These are phyloP conservation scores for Teleogryllus oceanicus DNA, from an alignment of 2,888 invertebrate genomes.

Conservation along the genomic window DNA sequence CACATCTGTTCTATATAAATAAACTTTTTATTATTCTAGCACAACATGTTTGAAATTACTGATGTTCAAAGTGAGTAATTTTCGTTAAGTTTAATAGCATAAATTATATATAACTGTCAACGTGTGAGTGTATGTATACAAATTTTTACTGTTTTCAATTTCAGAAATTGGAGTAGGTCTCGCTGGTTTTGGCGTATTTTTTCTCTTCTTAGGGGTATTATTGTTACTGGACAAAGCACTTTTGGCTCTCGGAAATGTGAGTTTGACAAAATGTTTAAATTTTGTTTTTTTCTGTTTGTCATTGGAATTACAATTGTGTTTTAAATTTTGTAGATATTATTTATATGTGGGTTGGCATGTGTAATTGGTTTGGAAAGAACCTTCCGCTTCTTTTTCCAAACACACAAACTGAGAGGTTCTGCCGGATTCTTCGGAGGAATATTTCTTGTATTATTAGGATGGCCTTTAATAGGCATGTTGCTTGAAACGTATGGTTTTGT, in stretches of 20 bases:
- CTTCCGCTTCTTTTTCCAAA: conserved; percentile 95
- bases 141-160: conserved; percentile 45
- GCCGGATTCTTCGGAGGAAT: conserved; percentile 91
- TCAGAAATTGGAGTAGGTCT: conserved; percentile 96
- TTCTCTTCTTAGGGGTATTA: conserved; percentile 89
- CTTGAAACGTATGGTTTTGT: conserved; percentile 96
- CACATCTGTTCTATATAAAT: no score
- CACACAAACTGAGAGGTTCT: conserved; percentile 89
- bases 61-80: conserved; percentile 74
- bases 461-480: conserved; percentile 95
- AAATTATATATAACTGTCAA: no score
- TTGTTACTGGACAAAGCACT: conserved; percentile 95
- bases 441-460: conserved; percentile 85
- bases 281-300: background rate
- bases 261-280: conserved; percentile 46
- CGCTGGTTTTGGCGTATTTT: conserved; percentile 92
- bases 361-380: conserved; percentile 95
- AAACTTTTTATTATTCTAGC: background rate
- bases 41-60: conserved; percentile 75
- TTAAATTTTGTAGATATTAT: conserved; percentile 71
- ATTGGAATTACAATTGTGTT: background rate
- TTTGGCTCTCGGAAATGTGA: conserved; percentile 98
- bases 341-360: conserved; percentile 90
- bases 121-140: no score
- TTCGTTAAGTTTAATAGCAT: conserved; percentile 2